Base-by-base conservation (phyloP, 2,113 vertebrate genomes). In the Clarias magur region DNA sequence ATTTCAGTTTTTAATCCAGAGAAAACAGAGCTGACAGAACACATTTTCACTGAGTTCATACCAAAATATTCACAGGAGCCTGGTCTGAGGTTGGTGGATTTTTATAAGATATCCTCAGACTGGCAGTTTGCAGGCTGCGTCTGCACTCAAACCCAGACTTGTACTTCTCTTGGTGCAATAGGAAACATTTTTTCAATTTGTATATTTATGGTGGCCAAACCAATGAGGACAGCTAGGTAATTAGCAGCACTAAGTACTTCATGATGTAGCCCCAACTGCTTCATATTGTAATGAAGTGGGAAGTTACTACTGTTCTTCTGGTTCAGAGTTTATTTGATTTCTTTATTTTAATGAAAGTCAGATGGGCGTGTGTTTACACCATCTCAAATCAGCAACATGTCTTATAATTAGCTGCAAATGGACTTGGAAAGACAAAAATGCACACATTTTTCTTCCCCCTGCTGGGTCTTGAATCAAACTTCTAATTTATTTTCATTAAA, bases 331-430 rank as follows among this genome's bases (percentile, higher is more conserved):
- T 96, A 96, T 96, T 97, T 96, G 94, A 96, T 96, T 95, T 95
- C 95, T 95, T 96, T 95, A 94, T 95, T 95, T 93, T 98, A 98
- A 98, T 97, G 95, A 95, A 94, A 95, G 93, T 97, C 97, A 98
- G 96, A 96, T 97, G 97, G 87, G 92, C 84, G n/a, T 19, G 82
- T 97, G 96, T 97, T 97, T 97, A 97, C 95, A 95, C 92, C 93
- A 94, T 89, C 91, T 42, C 72, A 75, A 94, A 92, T 92, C 94
- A 93, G 91, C 91, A 91, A 92, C 95, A 94, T 94, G 90, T 90
- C 72, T 92, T 91, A 91, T 93, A 95, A 95, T 95, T 94, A 94
- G 90, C 91, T 86, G 89, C 88, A 93, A 94, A 93, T 91, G 90
- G 90, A 82, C 23, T 80, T 86, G 83, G 67, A 79, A 89, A 86